These are phyloP conservation scores for Catonia carolina DNA, from an alignment of 2,888 invertebrate genomes.

Conservation along the genomic window DNA sequence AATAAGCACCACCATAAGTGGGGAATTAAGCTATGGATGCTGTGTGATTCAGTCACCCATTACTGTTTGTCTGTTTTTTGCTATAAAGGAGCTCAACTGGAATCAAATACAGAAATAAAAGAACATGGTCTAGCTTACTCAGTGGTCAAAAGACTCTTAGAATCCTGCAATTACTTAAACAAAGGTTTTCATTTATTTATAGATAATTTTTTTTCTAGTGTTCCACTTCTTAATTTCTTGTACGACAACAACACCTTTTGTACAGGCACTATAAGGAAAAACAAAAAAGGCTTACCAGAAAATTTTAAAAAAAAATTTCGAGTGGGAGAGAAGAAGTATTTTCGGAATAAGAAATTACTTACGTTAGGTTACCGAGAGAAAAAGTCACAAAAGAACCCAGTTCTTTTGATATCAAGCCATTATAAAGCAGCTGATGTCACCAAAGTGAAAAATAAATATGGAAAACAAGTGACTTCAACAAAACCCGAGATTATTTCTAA, in stretches of 20 bases:
- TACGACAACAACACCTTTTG: constrained; percentile 8
- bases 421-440: neutral
- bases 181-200: constrained; percentile 16
- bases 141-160: constrained; percentile 11
- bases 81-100: constrained; percentile 6
- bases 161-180: constrained; percentile 7
- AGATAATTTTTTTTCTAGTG: constrained; percentile 14
- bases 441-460: too few species aligned
- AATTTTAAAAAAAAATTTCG: constrained; percentile 8
- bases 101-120: neutral
- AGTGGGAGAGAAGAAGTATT: constrained; percentile 17
- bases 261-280: constrained; percentile 10
- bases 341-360: constrained; percentile 14
- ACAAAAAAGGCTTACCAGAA: constrained; percentile 9
- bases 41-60: constrained; percentile 18
- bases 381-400: neutral
- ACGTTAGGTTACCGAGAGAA: constrained; percentile 17
- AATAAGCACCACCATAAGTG: constrained; percentile 18
- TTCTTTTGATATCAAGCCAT: constrained; percentile 12
- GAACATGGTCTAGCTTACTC: constrained; percentile 12
- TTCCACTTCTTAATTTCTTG: constrained; percentile 3
- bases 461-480: constrained; percentile 10
- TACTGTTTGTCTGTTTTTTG: constrained; percentile 15
- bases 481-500: constrained; percentile 16
- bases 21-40: constrained; percentile 15